Evolutionary conservation across 2,888 invertebrate species (phyloP).

Genomic region (Rhyacophila evoluta): DNA sequence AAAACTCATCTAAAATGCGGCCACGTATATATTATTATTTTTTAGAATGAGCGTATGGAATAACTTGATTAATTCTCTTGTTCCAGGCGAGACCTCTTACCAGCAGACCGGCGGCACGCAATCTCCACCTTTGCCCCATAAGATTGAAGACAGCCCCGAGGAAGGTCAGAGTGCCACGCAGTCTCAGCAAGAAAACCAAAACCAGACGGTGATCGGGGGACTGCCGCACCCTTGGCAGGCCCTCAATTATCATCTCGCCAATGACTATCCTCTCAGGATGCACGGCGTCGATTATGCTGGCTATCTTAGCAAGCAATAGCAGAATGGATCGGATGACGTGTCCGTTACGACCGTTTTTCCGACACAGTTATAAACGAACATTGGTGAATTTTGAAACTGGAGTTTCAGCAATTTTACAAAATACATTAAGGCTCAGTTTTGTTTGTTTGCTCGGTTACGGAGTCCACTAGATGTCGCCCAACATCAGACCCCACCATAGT

Average conservation of each 20-base stretch:
- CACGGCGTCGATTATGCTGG: slow-evolving; percentile 54
- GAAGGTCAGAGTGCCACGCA: neutral
- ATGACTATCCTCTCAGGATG: slow-evolving; percentile 54
- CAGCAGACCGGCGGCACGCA: slow-evolving; percentile 33
- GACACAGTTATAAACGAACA: neutral
- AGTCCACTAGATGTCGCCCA: no score
- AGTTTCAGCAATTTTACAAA: no score
- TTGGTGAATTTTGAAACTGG: no score
- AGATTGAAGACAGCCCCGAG: neutral
- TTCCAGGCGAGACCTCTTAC: slow-evolving; percentile 41
- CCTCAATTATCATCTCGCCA: slow-evolving; percentile 51
- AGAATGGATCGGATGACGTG: neutral
- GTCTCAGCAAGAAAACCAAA: neutral
- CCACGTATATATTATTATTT: no score
- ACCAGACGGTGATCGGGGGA: neutral
- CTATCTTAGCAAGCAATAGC: slow-evolving; percentile 48
- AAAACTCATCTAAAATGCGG: no score
- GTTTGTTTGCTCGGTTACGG: no score
- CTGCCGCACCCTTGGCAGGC: slow-evolving; percentile 38
- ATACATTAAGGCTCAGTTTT: no score
- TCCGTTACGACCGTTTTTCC: neutral
- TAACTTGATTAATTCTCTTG: neutral
- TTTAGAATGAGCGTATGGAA: no score
- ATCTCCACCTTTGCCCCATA: neutral
- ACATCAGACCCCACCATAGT: no score